Evolutionary conservation across 2,888 invertebrate genomes (phyloP).

Genomic region (Pemphredon lugubris): DNA sequence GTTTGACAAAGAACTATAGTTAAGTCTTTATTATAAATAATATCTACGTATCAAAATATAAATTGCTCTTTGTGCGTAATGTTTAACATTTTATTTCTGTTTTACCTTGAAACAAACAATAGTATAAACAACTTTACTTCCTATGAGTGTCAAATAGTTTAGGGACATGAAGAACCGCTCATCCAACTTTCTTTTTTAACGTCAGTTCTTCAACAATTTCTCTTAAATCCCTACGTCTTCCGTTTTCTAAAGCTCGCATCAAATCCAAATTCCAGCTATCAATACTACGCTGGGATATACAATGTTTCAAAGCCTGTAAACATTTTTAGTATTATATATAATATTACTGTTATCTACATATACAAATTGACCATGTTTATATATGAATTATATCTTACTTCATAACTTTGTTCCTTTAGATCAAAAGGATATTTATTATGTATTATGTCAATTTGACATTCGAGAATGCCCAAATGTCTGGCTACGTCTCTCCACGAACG

Average conservation of each 20-base stretch:
- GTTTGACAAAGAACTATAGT: constrained; percentile 38
- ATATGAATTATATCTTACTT: constrained; percentile 56
- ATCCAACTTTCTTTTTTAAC: constrained; percentile 7
- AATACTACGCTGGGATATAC: constrained; percentile 57
- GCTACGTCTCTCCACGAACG: constrained; percentile 73
- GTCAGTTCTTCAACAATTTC: constrained; percentile 60
- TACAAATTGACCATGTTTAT: neutral
- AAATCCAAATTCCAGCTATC: constrained; percentile 70
- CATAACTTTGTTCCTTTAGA: constrained; percentile 66
- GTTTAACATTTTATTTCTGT: constrained; percentile 17
- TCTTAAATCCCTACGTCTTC: constrained; percentile 73
- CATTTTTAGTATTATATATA: too few relatives aligned
- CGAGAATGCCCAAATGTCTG: constrained; percentile 70
- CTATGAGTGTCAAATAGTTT: too few relatives aligned
- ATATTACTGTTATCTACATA: neutral
- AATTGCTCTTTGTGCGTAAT: constrained; percentile 23
- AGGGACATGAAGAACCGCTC: too few relatives aligned
- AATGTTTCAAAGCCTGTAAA: constrained; percentile 71
- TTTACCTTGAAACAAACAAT: constrained; percentile 1
- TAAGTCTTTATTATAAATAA: constrained; percentile 46
- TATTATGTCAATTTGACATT: constrained; percentile 71
- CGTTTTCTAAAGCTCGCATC: constrained; percentile 69
- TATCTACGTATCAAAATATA: constrained; percentile 27
- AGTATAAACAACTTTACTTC: neutral
- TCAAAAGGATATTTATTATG: constrained; percentile 60